Evolutionary conservation across 2,797 vertebrate species (phyloP), one percentile per base, ranked within the genome.

Genomic region (Chaenodraco wilsoni): DNA sequence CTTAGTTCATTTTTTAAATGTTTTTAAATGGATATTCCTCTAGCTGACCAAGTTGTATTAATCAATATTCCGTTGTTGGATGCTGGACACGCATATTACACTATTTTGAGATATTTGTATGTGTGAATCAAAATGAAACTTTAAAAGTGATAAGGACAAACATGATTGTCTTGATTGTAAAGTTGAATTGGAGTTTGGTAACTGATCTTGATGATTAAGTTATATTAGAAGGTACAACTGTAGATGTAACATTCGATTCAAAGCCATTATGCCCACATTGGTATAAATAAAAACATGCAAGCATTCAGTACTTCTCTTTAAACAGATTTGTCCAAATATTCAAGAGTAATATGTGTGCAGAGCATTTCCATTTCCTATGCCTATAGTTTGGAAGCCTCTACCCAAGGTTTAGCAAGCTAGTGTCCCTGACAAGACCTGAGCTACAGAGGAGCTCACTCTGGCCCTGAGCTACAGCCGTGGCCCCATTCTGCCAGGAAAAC

Each of bases 401-500:
- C 21, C 52, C 51, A 48, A 78, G 58, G 62, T 79, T 70, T 48
- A 62, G 44, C 54, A 62, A 55, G 68, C 46, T 17, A 44, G 52
- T 60, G 70, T 84, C 70, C 62, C 78, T 78, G 82, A 78, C 80
- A 65, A 55, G 71, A 79, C 65, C 72, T 79, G 78, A 88, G 63
- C 73, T 78, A 54, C 43, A 67, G 62, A 40, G 19, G 60, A 80
- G 72, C 80, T 86, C 58, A 75, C 76, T 51, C 64, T 79, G 74
- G 81, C 90, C 82, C 77, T 79, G 60, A 88, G 89, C 83, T 83
- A 82, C 9, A 74, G 81, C 76, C n/a, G 23, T 89, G 92, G 74
- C 88, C 92, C 88, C 84, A 92, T 93, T 94, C 90, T 92, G 92
- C 91, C 91, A 93, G 76, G 83, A 88, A 92, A 94, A 93, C 83